Evolutionary conservation across 2,113 vertebrate genomes (phyloP).

Genomic region (Marmota monax): DNA sequence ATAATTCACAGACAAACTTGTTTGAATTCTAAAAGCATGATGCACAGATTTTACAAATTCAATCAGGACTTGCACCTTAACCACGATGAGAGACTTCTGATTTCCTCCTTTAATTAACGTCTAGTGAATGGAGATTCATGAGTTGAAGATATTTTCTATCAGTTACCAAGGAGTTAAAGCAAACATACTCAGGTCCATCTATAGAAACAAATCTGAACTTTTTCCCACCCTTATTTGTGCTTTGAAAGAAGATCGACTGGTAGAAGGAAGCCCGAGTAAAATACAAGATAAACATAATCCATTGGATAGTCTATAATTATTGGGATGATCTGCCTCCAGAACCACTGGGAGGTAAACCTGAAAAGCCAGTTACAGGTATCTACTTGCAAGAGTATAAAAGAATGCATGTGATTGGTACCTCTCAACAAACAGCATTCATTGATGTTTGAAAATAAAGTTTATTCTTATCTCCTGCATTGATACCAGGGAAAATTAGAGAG

Average conservation of each 20-base stretch:
- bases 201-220: constrained; percentile 2
- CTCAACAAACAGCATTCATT: not conserved
- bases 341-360: not conserved
- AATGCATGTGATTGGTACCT: not conserved
- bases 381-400: not conserved
- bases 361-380: not conserved
- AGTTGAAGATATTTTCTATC: not conserved
- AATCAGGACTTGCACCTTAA: not conserved
- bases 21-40: not conserved
- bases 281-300: not conserved
- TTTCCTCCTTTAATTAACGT: not conserved
- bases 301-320: not conserved
- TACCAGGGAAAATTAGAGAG: constrained; percentile 51
- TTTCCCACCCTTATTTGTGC: not conserved
- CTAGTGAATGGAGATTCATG: not conserved
- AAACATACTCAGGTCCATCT: not conserved
- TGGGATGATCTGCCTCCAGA: not conserved
- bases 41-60: not conserved
- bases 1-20: not conserved
- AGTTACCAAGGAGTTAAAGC: not conserved
- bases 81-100: not conserved
- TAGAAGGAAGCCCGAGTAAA: not conserved
- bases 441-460: constrained; percentile 46
- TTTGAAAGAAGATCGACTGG: not conserved
- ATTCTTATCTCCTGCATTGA: not conserved